Conservation (phyloP, 1,140 invertebrate species). For the Drosophila kohkoa region DNA sequence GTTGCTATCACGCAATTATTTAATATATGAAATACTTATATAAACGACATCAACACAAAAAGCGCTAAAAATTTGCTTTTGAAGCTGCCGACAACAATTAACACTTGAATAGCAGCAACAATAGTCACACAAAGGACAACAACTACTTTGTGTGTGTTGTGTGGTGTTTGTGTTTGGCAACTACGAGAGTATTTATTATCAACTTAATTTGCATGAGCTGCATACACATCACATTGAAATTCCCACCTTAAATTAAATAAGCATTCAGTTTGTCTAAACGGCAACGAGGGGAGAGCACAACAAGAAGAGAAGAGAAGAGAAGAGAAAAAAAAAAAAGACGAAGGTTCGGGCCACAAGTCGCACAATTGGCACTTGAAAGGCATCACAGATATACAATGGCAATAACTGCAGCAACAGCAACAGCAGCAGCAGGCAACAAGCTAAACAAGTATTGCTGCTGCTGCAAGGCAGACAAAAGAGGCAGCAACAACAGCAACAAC, state of each 20-base stretch:
- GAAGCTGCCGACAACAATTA: constrained; percentile 54
- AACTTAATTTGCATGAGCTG: constrained; percentile 76
- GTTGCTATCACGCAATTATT: constrained; percentile 61
- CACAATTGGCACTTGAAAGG: constrained; percentile 78
- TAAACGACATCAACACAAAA: constrained; percentile 36
- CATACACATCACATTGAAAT: constrained; percentile 51
- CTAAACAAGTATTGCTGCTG: constrained; percentile 67
- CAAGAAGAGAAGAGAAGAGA: background rate
- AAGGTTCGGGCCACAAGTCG: constrained; percentile 38
- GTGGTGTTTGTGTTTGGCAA: constrained; percentile 29
- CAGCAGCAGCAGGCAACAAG: constrained; percentile 52
- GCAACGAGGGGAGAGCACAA: background rate
- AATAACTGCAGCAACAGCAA: constrained; percentile 62
- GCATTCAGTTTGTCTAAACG: constrained; percentile 58
- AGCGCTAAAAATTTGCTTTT: constrained; percentile 33
- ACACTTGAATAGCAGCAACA: constrained; percentile 61
- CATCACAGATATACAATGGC: constrained; percentile 69
- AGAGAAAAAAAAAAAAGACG: background rate
- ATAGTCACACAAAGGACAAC: constrained; percentile 3
- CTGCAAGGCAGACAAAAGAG: constrained; percentile 35
- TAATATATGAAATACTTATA: constrained; percentile 55
- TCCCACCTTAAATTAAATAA: constrained; percentile 79
- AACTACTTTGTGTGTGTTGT: background rate
- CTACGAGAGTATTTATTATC: constrained; percentile 64
- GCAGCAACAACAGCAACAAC: constrained; percentile 31